Evolutionary conservation across 2,113 vertebrate species (phyloP).

Genomic region (Zootoca vivipara): DNA sequence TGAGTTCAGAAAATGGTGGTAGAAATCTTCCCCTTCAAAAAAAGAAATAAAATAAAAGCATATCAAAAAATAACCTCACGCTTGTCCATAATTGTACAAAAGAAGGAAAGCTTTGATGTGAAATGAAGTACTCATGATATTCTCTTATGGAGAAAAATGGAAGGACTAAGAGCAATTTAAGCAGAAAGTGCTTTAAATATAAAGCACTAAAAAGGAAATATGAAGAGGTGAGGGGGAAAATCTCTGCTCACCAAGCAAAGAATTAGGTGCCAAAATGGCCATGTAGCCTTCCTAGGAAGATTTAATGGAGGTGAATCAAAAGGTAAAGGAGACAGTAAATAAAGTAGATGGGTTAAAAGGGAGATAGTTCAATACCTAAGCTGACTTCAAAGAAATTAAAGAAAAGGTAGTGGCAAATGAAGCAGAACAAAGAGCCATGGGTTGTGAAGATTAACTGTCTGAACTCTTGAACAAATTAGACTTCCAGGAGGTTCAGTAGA

Average conservation of each 20-base stretch:
- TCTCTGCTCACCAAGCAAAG: conserved; percentile 2
- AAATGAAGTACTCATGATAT: neutral
- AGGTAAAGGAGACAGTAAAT: conserved; percentile 34
- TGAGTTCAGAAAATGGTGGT: neutral
- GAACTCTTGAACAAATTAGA: conserved; percentile 20
- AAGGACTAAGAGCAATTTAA: conserved; percentile 19
- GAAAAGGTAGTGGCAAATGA: conserved; percentile 18
- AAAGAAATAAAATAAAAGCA: no score
- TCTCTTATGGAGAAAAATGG: conserved; percentile 26
- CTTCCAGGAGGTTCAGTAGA: conserved; percentile 24
- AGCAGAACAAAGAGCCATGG: conserved; percentile 20
- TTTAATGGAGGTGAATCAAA: conserved; percentile 26
- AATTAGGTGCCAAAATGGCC: conserved; percentile 25
- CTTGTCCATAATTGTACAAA: neutral
- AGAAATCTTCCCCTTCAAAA: no score
- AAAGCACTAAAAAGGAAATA: conserved; percentile 27
- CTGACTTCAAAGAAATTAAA: conserved; percentile 35
- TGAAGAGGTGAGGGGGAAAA: neutral
- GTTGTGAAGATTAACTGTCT: conserved; percentile 28
- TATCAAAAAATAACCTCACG: neutral
- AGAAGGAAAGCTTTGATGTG: neutral
- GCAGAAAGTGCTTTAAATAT: conserved; percentile 23
- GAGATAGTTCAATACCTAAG: conserved; percentile 37
- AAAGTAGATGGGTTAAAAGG: conserved; percentile 8
- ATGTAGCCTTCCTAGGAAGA: neutral